These are phyloP conservation scores for Symphodus melops DNA, from an alignment of 2,113 vertebrate genomes.

Conservation along the genomic window DNA sequence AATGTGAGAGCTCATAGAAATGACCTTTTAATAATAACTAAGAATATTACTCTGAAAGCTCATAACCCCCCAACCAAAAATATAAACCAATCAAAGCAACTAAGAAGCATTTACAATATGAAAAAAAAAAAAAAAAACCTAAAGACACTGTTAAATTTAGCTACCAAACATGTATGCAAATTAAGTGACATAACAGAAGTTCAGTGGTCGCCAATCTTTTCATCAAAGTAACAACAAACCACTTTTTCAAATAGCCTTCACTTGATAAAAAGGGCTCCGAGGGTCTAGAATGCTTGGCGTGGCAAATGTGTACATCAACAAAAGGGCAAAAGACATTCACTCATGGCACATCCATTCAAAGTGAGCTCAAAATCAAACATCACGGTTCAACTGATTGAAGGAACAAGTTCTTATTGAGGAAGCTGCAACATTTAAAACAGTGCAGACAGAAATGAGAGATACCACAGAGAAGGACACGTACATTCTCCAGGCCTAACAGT, in stretches of 20 bases:
- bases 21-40: conserved; percentile 66
- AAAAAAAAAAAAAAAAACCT: conserved; percentile 50
- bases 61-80: conserved; percentile 22
- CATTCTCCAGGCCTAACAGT: conserved; percentile 30
- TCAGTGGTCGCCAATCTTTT: conserved; percentile 70
- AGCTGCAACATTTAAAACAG: conserved; percentile 68
- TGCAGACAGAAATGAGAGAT: conserved; percentile 67
- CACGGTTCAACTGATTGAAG: conserved; percentile 52
- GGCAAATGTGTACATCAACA: conserved; percentile 67
- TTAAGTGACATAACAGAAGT: conserved; percentile 62
- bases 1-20: conserved; percentile 54
- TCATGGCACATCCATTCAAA: conserved; percentile 75
- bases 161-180: conserved; percentile 71
- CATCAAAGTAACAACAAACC: conserved; percentile 59
- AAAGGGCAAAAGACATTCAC: conserved; percentile 70
- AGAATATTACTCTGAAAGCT: conserved; percentile 53
- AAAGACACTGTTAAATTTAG: conserved; percentile 66
- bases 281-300: conserved; percentile 63
- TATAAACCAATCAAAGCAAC: conserved; percentile 63
- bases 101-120: conserved; percentile 74
- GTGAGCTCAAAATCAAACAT: conserved; percentile 65
- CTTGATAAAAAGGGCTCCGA: conserved; percentile 67
- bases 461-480: conserved; percentile 4
- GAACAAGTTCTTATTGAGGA: conserved; percentile 60
- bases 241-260: conserved; percentile 71